Base-by-base conservation (phyloP, 2,888 invertebrate genomes). In the Sceliomorpha sp. region DNA sequence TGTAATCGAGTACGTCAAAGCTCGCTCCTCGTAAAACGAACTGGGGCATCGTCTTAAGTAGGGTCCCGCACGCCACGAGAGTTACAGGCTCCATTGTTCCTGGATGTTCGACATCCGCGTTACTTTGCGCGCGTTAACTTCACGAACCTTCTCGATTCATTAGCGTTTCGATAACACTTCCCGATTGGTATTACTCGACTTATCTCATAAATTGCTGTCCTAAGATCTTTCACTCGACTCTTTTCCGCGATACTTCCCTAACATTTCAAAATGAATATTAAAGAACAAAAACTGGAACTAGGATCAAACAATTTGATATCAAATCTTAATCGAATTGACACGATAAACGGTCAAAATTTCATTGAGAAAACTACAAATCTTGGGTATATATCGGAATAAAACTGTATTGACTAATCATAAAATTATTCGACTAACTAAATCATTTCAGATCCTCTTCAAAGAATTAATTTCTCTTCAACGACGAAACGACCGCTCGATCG, bases 21-120 rank as follows among this genome's bases (percentile, higher is more conserved):
- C 27, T 39, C 15, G 14, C 59, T 40, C 13, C 51, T 62, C 51
- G 55, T 73, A 72, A 66, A 63, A 66, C 39, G 66, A 72, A 72
- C 64, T 62, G 42, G 67, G 58, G 53, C 58, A 64, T 47, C 62
- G 59, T 39, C 59, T 62, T 60, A 56, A 5, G 20, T 20, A 20
- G 20, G 34, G 31, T 47, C 32, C 47, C 14, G 29, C 10, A 24
- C 20, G 58, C 29, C 27, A 39, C 32, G 32, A 12, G 10, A 32
- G 7, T 7, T 29, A 2, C 29, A 29, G 29, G 31, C 29, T 15
- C 56, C 27, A 59, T 59, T 63, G 60, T 60, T 60, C 56, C 24
- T 20, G 31, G 17, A 44, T 17, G 36, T 20, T 32, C 47, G 17
- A 45, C 45, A 31, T 31, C 10, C 20, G 36, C 13, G 42, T 56